Evolutionary conservation across 2,113 vertebrate species (phyloP).

Genomic region (Silurus meridionalis): DNA sequence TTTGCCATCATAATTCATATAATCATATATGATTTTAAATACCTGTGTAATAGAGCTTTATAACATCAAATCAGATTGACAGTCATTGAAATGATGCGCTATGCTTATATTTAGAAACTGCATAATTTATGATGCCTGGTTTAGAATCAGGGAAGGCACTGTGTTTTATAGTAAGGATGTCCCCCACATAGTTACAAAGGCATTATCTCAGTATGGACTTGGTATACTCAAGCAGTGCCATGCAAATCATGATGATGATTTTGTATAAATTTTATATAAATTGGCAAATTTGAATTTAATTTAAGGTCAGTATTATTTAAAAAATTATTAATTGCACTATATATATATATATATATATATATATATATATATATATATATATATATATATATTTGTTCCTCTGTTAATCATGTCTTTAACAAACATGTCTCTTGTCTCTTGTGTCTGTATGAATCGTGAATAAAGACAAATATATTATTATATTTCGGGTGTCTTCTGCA

Average conservation of each 20-base stretch:
- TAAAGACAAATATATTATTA: neutral
- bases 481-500: neutral
- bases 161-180: neutral
- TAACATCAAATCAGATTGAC: neutral
- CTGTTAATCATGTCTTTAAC: neutral
- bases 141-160: neutral
- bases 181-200: neutral
- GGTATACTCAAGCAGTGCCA: neutral
- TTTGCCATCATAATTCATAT: neutral
- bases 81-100: neutral
- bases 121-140: neutral
- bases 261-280: neutral
- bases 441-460: neutral
- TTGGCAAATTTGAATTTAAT: neutral
- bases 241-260: neutral
- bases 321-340: neutral
- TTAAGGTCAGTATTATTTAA: neutral
- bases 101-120: neutral
- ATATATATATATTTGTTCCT: neutral
- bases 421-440: neutral
- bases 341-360: no score
- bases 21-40: neutral
- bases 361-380: no score
- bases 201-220: neutral
- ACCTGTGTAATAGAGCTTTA: neutral